Conservation (phyloP, 2,888 invertebrate species). For the Drosophila incognita region DNA sequence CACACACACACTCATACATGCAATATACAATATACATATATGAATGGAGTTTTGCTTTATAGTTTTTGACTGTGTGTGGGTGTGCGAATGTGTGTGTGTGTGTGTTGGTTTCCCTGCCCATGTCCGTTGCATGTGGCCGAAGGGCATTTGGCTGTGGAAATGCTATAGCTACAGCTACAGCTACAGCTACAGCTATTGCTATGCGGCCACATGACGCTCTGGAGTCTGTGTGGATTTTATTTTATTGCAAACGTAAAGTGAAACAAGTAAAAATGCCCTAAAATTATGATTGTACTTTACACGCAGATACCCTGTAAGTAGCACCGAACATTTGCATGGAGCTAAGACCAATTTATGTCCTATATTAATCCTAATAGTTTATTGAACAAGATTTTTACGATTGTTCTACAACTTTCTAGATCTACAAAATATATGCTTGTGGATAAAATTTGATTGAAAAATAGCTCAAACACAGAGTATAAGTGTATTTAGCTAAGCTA, state of each 20-base stretch:
- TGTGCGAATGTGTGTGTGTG: not conserved
- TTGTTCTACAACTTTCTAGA: not conserved
- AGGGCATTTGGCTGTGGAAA: constrained; percentile 45
- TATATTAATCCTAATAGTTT: not conserved
- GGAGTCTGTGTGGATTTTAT: constrained; percentile 70
- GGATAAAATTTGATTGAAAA: not conserved
- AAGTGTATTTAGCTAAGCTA: not conserved
- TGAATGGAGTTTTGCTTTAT: constrained; percentile 71
- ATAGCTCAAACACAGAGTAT: not conserved
- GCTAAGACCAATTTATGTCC: not conserved
- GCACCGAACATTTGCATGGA: not conserved
- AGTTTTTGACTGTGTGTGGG: constrained; percentile 52
- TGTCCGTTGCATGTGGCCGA: constrained; percentile 54
- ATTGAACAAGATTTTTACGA: not conserved
- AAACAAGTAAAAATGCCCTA: constrained; percentile 38
- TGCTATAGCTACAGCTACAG: not conserved
- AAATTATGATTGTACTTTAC: not conserved
- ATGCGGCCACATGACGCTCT: constrained; percentile 48
- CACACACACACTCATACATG: constrained; percentile 19
- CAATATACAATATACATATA: constrained; percentile 13
- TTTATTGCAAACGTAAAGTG: constrained; percentile 74
- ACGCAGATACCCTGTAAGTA: constrained; percentile 11
- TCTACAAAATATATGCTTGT: not conserved
- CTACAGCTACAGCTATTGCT: constrained; percentile 1
- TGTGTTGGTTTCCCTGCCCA: constrained; percentile 29